Percentiles rank a stretch among this genome's conserved stretches.
These are phyloP conservation scores for Galeopterus variegatus DNA, from an alignment of 2,113 vertebrate species.

Conservation along the genomic window DNA sequence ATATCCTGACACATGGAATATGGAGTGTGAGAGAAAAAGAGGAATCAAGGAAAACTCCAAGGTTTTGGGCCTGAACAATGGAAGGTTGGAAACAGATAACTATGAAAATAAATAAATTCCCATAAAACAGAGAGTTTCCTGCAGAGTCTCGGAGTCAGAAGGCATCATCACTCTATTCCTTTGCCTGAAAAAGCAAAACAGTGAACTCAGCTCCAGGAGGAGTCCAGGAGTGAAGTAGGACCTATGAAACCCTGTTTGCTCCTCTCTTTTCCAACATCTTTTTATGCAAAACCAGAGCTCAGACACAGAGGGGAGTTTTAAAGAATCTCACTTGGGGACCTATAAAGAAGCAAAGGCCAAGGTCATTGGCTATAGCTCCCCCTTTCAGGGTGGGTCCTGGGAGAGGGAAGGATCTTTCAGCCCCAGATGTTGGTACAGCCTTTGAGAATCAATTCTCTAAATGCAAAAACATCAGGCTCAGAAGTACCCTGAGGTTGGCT, in stretches of 20 bases:
- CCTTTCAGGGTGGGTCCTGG: not conserved
- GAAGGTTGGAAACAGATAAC: not conserved
- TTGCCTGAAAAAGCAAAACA: not conserved
- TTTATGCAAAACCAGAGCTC: constrained; percentile 18
- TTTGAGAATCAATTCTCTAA: constrained; percentile 56
- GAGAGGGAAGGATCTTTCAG: not conserved
- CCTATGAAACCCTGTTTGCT: not conserved
- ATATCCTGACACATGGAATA: not conserved
- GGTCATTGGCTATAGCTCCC: not conserved
- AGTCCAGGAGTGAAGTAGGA: not conserved
- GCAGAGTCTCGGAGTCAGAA: not conserved
- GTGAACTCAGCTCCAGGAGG: not conserved
- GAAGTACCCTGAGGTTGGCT: constrained; percentile 73
- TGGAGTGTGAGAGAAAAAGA: not conserved
- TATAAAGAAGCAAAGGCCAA: not conserved
- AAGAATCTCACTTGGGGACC: not conserved
- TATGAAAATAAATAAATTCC: not conserved
- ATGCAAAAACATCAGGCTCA: constrained; percentile 62
- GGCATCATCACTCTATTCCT: not conserved
- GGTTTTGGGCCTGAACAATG: not conserved
- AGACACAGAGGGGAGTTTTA: not conserved
- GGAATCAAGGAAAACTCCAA: not conserved
- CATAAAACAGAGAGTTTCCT: not conserved
- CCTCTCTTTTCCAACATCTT: not conserved
- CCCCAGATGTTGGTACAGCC: constrained; percentile 61